Percentiles rank a stretch among this genome's conserved stretches.
Conservation (phyloP, 2,888 invertebrate species). For the Drosophila mettleri region DNA sequence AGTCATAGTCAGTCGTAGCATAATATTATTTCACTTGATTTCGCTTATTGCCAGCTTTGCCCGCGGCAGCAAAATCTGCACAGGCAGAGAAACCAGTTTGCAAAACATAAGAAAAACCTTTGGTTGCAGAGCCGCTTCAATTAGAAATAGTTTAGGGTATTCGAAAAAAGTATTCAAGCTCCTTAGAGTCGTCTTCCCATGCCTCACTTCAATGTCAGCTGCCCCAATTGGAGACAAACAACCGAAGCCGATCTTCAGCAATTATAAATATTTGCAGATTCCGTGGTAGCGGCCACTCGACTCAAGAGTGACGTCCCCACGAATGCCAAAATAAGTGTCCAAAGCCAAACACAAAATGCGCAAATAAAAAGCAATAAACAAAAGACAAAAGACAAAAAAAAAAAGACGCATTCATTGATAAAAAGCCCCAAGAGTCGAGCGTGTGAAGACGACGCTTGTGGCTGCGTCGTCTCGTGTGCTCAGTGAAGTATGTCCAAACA, state of each 20-base stretch:
- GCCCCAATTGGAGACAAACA: conserved; percentile 39
- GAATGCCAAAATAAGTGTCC: conserved; percentile 37
- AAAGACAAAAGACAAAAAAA: no score
- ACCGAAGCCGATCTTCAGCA: conserved; percentile 22
- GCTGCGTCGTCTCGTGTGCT: neutral
- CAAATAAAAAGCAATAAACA: no score
- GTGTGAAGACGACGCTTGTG: conserved; percentile 58
- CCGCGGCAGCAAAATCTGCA: conserved; percentile 7
- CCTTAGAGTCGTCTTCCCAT: no score
- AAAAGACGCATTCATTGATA: conserved; percentile 60
- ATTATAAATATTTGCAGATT: conserved; percentile 65
- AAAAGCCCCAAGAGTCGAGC: conserved; percentile 36
- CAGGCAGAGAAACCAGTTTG: conserved; percentile 46
- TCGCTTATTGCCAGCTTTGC: conserved; percentile 39
- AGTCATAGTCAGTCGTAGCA: conserved; percentile 2
- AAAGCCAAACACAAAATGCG: conserved; percentile 23
- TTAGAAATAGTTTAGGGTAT: neutral
- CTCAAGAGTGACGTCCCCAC: conserved; percentile 63
- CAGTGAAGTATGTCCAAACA: conserved; percentile 62
- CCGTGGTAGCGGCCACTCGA: conserved; percentile 44
- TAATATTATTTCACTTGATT: conserved; percentile 46
- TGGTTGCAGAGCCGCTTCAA: neutral
- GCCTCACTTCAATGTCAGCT: conserved; percentile 44
- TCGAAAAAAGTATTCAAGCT: neutral
- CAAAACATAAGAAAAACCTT: conserved; percentile 7